Conservation (phyloP, 2,888 invertebrate genomes). For the Brenthis ino region DNA sequence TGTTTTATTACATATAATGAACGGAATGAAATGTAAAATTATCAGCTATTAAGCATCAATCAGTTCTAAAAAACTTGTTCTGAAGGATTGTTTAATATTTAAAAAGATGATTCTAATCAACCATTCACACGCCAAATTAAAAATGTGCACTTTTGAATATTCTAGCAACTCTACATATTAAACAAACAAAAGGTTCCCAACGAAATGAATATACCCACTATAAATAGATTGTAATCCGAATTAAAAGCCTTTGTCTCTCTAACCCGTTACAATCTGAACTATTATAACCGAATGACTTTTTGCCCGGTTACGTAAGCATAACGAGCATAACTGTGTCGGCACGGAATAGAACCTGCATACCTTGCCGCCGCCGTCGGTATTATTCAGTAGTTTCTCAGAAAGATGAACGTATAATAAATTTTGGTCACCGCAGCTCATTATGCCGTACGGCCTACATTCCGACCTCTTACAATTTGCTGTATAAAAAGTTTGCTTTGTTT, state of each 20-base stretch:
- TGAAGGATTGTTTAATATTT: too few species aligned
- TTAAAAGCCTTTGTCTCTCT: conserved; percentile 14
- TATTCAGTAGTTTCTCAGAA: conserved; percentile 76
- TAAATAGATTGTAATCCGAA: conserved; percentile 21
- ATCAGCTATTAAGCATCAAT: too few species aligned
- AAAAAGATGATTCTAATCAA: too few species aligned
- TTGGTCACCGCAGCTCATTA: conserved; percentile 63
- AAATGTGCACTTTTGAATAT: not conserved
- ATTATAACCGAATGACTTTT: conserved; percentile 40
- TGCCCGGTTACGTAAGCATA: conserved; percentile 71
- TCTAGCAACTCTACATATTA: not conserved
- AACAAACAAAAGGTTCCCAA: conserved; percentile 15
- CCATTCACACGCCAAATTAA: too few species aligned
- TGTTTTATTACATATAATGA: too few species aligned
- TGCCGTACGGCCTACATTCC: conserved; percentile 79
- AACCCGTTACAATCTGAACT: conserved; percentile 36
- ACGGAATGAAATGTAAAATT: too few species aligned
- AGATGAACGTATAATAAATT: conserved; percentile 68
- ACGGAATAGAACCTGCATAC: conserved; percentile 68
- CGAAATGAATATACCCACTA: conserved; percentile 21
- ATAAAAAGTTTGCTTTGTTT: conserved; percentile 58
- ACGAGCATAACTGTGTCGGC: conserved; percentile 73
- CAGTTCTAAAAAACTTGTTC: too few species aligned
- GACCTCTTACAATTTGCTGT: conserved; percentile 57
- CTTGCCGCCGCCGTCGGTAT: conserved; percentile 59